Evolutionary conservation across 2,797 vertebrate species (phyloP).

Genomic region (Argya squamiceps): DNA sequence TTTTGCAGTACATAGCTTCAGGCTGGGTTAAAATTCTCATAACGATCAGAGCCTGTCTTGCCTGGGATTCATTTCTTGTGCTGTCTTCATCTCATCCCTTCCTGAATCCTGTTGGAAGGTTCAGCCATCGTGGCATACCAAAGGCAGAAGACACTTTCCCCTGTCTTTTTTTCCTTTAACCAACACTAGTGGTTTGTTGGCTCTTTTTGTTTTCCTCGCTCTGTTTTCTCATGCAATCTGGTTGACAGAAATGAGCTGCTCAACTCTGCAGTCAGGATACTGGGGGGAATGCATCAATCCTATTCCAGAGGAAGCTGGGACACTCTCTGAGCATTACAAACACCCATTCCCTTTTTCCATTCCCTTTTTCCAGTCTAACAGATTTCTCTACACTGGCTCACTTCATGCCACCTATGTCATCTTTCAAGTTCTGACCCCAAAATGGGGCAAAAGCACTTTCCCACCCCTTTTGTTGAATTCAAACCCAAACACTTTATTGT

Average conservation of each 20-base stretch:
- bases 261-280: neutral
- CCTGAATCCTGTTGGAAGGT: neutral
- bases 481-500: neutral
- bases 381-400: neutral
- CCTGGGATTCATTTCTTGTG: neutral
- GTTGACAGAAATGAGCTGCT: neutral
- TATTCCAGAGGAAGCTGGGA: neutral
- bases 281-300: neutral
- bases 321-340: neutral
- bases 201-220: neutral
- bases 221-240: neutral
- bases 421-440: neutral
- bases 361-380: neutral
- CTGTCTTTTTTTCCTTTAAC: neutral
- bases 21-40: conserved; percentile 18
- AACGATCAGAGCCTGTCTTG: neutral
- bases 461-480: neutral
- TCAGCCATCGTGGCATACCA: neutral
- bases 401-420: neutral
- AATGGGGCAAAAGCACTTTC: neutral
- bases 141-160: neutral
- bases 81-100: neutral
- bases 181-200: neutral
- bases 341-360: neutral
- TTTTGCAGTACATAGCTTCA: neutral